Conservation (phyloP, 2,113 vertebrate genomes). For the Bos taurus region ARS-UCD2.0 NC_037329.1:46436001-46436500, state of each 20-base stretch:
- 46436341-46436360: constrained; percentile 73
- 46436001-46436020: neutral
- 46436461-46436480: constrained; percentile 17
- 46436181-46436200: neutral
- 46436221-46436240: neutral
- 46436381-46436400: constrained; percentile 62
- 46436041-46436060: neutral
- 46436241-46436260: neutral
- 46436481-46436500: constrained; percentile 50
- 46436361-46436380: constrained; percentile 49
- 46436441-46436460: constrained; percentile 40
- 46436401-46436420: constrained; percentile 38
- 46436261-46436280: constrained; percentile 1
- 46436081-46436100: neutral
- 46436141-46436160: neutral
- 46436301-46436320: constrained; percentile 45
- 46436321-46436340: constrained; percentile 65
- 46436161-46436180: neutral
- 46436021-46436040: neutral
- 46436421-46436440: constrained; percentile 17
- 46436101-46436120: neutral
- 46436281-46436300: neutral
- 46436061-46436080: neutral
- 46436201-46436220: neutral
- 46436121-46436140: neutral